Evolutionary conservation across 2,888 invertebrate species (phyloP).

Genomic region (Oscheius sp.): DNA sequence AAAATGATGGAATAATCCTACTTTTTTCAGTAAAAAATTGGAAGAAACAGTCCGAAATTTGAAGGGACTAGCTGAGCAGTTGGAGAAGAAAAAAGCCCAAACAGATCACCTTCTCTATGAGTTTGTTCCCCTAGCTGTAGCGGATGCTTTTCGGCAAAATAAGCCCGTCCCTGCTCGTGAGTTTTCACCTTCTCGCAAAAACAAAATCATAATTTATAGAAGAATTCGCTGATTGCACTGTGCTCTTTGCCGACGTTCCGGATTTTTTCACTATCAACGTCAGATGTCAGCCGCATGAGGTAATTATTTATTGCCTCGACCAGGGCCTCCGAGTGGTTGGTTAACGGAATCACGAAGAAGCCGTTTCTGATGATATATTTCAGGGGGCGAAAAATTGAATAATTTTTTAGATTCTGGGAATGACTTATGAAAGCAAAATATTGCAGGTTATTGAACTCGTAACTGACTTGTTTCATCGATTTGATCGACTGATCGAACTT

Average conservation of each 20-base stretch:
- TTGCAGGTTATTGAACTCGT: conserved; percentile 70
- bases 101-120: conserved; percentile 60
- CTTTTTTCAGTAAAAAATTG: conserved; percentile 59
- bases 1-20: not conserved
- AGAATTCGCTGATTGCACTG: conserved; percentile 66
- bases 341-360: not conserved
- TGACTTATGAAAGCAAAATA: no score
- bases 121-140: conserved; percentile 60
- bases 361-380: not conserved
- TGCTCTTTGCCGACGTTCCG: conserved; percentile 71
- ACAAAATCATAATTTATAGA: conserved; percentile 44
- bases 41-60: conserved; percentile 62
- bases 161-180: conserved; percentile 58
- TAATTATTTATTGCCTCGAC: not conserved
- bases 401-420: no score
- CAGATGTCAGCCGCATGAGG: conserved; percentile 55
- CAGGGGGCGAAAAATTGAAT: not conserved
- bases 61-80: conserved; percentile 54
- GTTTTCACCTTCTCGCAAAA: conserved; percentile 6
- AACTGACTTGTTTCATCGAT: conserved; percentile 70
- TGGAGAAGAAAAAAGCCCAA: conserved; percentile 56
- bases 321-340: not conserved
- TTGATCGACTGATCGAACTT: conserved; percentile 54
- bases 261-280: conserved; percentile 70
- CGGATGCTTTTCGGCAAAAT: conserved; percentile 52